Evolutionary conservation across 2,888 invertebrate genomes (phyloP).

Genomic region (Crioceris asparagi): DNA sequence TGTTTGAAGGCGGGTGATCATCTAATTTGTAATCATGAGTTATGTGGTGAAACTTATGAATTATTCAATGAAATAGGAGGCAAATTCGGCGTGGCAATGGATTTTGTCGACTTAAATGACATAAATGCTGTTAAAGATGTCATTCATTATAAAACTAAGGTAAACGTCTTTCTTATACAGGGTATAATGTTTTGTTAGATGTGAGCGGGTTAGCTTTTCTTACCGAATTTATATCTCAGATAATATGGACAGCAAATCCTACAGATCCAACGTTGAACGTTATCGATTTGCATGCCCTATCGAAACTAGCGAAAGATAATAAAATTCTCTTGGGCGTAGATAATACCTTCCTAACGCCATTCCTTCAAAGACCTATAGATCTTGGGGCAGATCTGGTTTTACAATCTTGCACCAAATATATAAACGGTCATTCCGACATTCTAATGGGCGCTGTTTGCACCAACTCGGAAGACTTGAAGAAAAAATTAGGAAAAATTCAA

Average conservation of each 20-base stretch:
- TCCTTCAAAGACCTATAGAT: slow-evolving; percentile 23
- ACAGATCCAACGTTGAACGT: slow-evolving; percentile 82
- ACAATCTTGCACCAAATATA: slow-evolving; percentile 25
- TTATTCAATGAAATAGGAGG: not conserved
- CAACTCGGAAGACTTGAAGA: slow-evolving; percentile 31
- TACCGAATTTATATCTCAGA: too few species aligned
- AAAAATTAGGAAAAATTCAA: slow-evolving; percentile 35
- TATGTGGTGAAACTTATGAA: slow-evolving; percentile 3
- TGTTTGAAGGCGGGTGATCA: slow-evolving; percentile 6
- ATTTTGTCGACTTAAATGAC: slow-evolving; percentile 65
- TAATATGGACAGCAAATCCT: slow-evolving; percentile 85
- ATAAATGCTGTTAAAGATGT: slow-evolving; percentile 53
- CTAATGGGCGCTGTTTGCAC: slow-evolving; percentile 21
- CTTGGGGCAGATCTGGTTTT: slow-evolving; percentile 25
- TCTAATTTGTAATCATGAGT: slow-evolving; percentile 6
- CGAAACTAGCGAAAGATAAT: slow-evolving; percentile 45
- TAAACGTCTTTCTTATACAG: slow-evolving; percentile 29
- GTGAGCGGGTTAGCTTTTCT: too few species aligned
- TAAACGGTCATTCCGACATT: slow-evolving; percentile 26
- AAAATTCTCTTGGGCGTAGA: slow-evolving; percentile 17
- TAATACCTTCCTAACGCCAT: slow-evolving; percentile 22
- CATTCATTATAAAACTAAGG: slow-evolving; percentile 75
- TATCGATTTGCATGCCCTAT: slow-evolving; percentile 62
- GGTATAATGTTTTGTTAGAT: not conserved
- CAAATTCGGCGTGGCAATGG: not conserved